These are phyloP conservation scores for Enteromius treurensis DNA, from an alignment of 2,797 vertebrate species.

Conservation along the genomic window DNA sequence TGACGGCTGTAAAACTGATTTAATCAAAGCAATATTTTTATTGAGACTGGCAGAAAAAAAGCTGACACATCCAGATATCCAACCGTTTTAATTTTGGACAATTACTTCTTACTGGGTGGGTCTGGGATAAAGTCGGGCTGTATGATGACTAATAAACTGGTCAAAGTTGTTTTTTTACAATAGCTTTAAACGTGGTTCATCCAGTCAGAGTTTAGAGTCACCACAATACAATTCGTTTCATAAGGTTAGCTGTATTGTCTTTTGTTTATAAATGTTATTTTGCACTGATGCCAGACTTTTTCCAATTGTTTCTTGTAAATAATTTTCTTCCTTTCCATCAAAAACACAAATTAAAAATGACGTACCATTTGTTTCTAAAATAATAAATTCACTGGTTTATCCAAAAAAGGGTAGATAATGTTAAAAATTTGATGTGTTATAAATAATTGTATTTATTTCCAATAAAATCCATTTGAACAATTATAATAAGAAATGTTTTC, in stretches of 20 bases:
- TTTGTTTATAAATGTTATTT: not conserved
- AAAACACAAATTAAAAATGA: not conserved
- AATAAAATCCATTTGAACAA: not conserved
- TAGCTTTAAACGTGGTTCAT: not conserved
- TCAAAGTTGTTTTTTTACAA: not conserved
- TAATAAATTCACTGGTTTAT: not conserved
- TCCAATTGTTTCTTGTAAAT: not conserved
- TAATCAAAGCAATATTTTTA: not conserved
- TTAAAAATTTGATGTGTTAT: not conserved
- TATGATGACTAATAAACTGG: not conserved
- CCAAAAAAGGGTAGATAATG: not conserved
- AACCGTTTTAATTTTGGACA: conserved; percentile 2
- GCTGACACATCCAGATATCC: not conserved
- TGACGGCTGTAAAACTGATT: conserved; percentile 11
- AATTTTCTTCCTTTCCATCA: not conserved
- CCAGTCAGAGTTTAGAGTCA: conserved; percentile 3
- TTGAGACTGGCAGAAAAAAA: not conserved
- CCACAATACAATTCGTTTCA: not conserved
- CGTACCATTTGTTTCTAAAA: not conserved
- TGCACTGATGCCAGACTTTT: not conserved
- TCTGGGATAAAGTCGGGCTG: not conserved
- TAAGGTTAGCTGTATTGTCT: not conserved
- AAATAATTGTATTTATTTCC: not conserved
- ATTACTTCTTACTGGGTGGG: conserved; percentile 4
- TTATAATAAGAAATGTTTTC: not conserved